A percentile compares a stretch with the other conserved stretches of the same genome.
These are phyloP conservation scores for Zapornia atra DNA, from an alignment of 2,113 vertebrate species.

Conservation along the genomic window DNA sequence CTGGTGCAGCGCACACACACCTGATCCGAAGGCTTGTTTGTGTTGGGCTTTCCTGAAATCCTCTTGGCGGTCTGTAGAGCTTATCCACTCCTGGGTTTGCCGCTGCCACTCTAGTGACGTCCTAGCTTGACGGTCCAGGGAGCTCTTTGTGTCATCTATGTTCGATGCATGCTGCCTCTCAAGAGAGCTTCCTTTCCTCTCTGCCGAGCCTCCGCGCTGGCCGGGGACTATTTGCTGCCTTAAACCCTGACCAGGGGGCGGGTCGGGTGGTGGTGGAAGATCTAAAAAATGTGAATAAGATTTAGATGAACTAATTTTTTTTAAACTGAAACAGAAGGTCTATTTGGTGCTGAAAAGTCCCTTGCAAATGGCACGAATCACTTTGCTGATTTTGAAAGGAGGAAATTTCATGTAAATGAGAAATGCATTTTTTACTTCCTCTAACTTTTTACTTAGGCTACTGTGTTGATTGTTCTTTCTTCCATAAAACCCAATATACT, in stretches of 20 bases:
- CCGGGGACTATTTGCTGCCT: constrained; percentile 83
- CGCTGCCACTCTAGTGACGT: constrained; percentile 90
- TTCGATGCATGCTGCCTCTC: constrained; percentile 87
- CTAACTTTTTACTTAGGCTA: background rate
- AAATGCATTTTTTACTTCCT: background rate
- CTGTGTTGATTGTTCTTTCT: background rate
- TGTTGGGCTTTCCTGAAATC: constrained; percentile 86
- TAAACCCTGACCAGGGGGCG: constrained; percentile 93
- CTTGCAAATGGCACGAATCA: background rate
- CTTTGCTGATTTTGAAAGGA: background rate
- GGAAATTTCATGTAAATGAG: background rate
- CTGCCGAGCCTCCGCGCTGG: constrained; percentile 80
- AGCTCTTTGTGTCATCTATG: constrained; percentile 89
- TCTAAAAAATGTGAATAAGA: constrained; percentile 85
- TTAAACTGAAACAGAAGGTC: constrained; percentile 53
- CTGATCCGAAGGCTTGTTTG: constrained; percentile 87
- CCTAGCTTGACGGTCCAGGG: constrained; percentile 87
- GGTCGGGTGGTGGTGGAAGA: constrained; percentile 98
- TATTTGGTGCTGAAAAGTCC: constrained; percentile 19
- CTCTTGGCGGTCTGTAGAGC: constrained; percentile 87
- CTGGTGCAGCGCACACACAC: constrained; percentile 75
- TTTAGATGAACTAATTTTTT: constrained; percentile 73
- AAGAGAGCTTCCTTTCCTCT: constrained; percentile 92
- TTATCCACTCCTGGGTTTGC: constrained; percentile 92
- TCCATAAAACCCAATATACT: background rate